Evolutionary conservation across 2,888 invertebrate species (phyloP).

Genomic region (Andrena haemorrhoa): DNA sequence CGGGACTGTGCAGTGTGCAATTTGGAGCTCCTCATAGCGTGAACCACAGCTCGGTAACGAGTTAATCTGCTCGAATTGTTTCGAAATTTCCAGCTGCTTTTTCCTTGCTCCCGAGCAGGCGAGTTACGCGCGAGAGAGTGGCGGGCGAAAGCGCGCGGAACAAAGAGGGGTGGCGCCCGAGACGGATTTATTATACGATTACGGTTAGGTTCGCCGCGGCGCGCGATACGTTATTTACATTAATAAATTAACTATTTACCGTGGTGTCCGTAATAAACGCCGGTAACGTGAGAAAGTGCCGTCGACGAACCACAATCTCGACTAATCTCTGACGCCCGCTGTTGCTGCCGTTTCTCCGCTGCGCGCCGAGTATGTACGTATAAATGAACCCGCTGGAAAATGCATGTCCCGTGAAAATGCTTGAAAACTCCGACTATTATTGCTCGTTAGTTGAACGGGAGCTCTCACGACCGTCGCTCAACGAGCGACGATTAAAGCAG

Average conservation of each 20-base stretch:
- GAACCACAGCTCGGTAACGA: not conserved
- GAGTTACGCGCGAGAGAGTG: not conserved
- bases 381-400: conserved; percentile 14
- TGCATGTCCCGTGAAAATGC: not conserved
- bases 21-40: not conserved
- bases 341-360: conserved; percentile 34
- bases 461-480: no score
- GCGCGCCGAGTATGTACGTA: not conserved
- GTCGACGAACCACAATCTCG: conserved; percentile 57
- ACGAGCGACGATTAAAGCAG: no score
- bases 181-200: conserved; percentile 45
- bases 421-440: conserved; percentile 10
- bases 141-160: not conserved
- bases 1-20: no score
- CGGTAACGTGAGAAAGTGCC: conserved; percentile 59
- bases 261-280: conserved; percentile 43
- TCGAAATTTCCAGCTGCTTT: conserved; percentile 2
- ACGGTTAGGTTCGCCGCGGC: conserved; percentile 27
- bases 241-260: conserved; percentile 56
- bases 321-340: conserved; percentile 48
- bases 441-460: not conserved
- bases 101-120: not conserved
- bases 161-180: not conserved
- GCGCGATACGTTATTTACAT: conserved; percentile 42
- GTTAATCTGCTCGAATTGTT: not conserved